Evolutionary conservation across 2,888 invertebrate species (phyloP).

Genomic region (Belgica antarctica): DNA sequence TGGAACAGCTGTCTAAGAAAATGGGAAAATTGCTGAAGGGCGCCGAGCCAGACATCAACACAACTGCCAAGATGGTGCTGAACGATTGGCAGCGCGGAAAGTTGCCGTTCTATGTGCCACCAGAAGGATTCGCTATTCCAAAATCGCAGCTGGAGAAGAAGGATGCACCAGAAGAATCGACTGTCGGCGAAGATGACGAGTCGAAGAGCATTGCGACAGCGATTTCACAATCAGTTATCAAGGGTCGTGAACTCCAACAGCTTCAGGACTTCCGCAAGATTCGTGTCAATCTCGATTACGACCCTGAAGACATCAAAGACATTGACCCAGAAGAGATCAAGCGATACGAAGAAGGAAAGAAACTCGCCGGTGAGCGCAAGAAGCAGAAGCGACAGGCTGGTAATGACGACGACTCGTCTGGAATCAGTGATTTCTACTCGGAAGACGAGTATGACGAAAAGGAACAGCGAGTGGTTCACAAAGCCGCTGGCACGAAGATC

Average conservation of each 20-base stretch:
- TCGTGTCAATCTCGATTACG: slow-evolving; percentile 69
- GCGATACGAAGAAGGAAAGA: slow-evolving; percentile 58
- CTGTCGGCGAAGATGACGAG: slow-evolving; percentile 48
- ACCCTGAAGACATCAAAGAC: slow-evolving; percentile 59
- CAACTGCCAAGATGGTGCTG: slow-evolving; percentile 88
- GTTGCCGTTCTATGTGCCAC: slow-evolving; percentile 88
- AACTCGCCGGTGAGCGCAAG: slow-evolving; percentile 51
- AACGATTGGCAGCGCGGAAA: slow-evolving; percentile 99
- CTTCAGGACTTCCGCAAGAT: slow-evolving; percentile 83
- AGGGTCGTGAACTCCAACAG: slow-evolving; percentile 54
- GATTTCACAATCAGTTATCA: slow-evolving; percentile 55
- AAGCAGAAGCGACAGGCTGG: slow-evolving; percentile 51
- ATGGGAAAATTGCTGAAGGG: slow-evolving; percentile 90
- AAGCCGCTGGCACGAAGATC: slow-evolving; percentile 47
- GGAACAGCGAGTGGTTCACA: slow-evolving; percentile 51
- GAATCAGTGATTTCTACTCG: slow-evolving; percentile 67
- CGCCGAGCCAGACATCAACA: slow-evolving; percentile 91
- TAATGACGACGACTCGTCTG: slow-evolving; percentile 61
- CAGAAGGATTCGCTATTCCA: slow-evolving; percentile 76
- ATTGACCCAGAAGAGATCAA: slow-evolving; percentile 59
- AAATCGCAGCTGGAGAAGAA: slow-evolving; percentile 54
- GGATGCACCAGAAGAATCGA: slow-evolving; percentile 46
- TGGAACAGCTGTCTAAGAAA: slow-evolving; percentile 83
- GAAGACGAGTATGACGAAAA: slow-evolving; percentile 62
- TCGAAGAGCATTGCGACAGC: slow-evolving; percentile 47